Percentiles rank a stretch among this genome's conserved stretches.
Conservation (phyloP, 2,113 vertebrate species). For the Hippoglossus stenolepis region DNA sequence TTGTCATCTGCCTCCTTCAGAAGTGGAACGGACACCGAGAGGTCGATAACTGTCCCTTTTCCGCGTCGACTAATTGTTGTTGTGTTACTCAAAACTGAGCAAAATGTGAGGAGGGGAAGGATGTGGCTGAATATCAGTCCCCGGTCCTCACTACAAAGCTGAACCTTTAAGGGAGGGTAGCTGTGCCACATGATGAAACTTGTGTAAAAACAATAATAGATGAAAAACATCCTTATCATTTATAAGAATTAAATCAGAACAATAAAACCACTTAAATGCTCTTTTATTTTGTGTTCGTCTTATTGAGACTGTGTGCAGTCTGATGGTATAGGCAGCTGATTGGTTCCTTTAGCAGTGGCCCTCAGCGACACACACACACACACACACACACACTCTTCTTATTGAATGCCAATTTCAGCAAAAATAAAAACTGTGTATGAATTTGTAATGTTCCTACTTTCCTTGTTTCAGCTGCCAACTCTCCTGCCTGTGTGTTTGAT, state of each 20-base stretch:
- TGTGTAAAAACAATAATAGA: not conserved
- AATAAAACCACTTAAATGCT: not conserved
- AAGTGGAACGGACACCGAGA: constrained; percentile 45
- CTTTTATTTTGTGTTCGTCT: not conserved
- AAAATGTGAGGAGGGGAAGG: constrained; percentile 17
- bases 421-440: constrained; percentile 28
- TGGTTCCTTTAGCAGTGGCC: constrained; percentile 11
- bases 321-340: not conserved
- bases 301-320: not conserved
- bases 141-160: not conserved
- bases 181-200: not conserved
- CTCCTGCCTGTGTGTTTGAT: constrained; percentile 49
- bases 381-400: constrained; percentile 5
- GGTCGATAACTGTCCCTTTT: constrained; percentile 58
- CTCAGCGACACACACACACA: constrained; percentile 13
- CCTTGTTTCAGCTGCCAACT: constrained; percentile 51
- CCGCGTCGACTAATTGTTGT: constrained; percentile 54
- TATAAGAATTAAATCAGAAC: not conserved
- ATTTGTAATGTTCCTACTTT: constrained; percentile 48
- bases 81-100: constrained; percentile 7
- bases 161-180: not conserved
- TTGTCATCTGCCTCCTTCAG: constrained; percentile 57
- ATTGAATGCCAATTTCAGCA: constrained; percentile 40
- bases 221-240: not conserved
- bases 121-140: not conserved